Evolutionary conservation across 2,888 invertebrate species (phyloP), one percentile per base, ranked within the genome.

Genomic region (Hirudinaria manillensis): DNA sequence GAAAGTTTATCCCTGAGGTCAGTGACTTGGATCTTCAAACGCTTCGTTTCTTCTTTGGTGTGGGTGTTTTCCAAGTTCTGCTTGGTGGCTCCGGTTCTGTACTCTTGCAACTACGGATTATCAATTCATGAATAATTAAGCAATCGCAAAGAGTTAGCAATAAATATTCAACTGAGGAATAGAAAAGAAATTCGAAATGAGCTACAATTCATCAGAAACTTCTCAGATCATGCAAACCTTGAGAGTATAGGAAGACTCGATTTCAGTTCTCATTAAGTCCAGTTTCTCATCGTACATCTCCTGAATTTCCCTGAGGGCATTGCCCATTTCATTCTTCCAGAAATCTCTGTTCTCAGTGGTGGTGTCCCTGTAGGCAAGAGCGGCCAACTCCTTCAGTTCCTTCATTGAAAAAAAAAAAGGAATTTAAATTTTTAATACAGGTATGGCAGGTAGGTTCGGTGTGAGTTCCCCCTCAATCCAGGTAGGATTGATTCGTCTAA

Each of bases 41-140:
- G 85, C 81, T 86, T 87, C 78, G 84, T 83, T 80, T 87, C 87
- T 76, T 87, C 87, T 78, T 84, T 83, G 76, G 85, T 81, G 79
- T 86, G 86, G 21, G 83, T 84, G 73, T 84, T 83, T 79, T 87
- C 87, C 85, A 86, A 86, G 81, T 84, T 84, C 80, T 85, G 83
- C 74, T 86, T 83, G 55, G 85, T 84, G 75, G 85, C 84, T 21
- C 86, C 86, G 51, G 87, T 87, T 75, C 86, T 84, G 82, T 86
- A 86, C 80, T 87, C 87, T 81, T 87, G 87, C 36, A 87, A 84
- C 85, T 85, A 79, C 10, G 24, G 24, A 65, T 29, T 29, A 61
- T 7, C 6, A 61, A 16, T 29, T 27, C 61, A 16, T 61, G 29
- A 24, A 29, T 16, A 27, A 16, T 61, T 27, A 61, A 29, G n/a